These are phyloP conservation scores for Aricia artaxerxes DNA, from an alignment of 2,888 invertebrate species.

Conservation along the genomic window DNA sequence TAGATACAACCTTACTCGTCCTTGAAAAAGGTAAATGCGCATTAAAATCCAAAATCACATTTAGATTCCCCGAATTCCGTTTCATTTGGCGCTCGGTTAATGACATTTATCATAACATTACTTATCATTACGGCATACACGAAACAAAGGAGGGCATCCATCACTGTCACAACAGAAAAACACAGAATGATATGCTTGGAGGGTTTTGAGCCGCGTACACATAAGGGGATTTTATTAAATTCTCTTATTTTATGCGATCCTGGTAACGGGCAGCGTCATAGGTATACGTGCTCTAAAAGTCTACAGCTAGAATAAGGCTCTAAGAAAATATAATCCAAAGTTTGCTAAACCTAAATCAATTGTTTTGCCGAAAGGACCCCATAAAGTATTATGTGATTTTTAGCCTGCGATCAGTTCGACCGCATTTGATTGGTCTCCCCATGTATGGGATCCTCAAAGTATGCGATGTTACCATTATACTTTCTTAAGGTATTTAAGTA, in stretches of 20 bases:
- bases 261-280: too few species aligned
- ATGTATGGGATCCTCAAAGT: too few species aligned
- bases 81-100: slow-evolving; percentile 34
- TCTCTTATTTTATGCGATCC: neutral
- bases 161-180: slow-evolving; percentile 52
- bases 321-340: too few species aligned
- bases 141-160: slow-evolving; percentile 60
- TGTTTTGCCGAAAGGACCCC: too few species aligned
- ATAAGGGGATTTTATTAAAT: slow-evolving; percentile 14
- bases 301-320: too few species aligned
- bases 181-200: slow-evolving; percentile 33
- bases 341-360: too few species aligned
- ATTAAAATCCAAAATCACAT: slow-evolving; percentile 2
- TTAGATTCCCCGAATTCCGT: neutral
- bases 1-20: neutral
- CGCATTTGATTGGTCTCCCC: too few species aligned
- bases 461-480: too few species aligned
- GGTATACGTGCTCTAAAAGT: too few species aligned
- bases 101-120: slow-evolving; percentile 60
- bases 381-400: too few species aligned
- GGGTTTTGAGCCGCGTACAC: slow-evolving; percentile 11
- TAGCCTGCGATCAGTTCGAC: too few species aligned
- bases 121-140: slow-evolving; percentile 56
- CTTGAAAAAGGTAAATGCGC: neutral
- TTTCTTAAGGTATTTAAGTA: too few species aligned